These are phyloP conservation scores for Atherinomorus stipes DNA, from an alignment of 2,113 vertebrate species.

Conservation along the genomic window DNA sequence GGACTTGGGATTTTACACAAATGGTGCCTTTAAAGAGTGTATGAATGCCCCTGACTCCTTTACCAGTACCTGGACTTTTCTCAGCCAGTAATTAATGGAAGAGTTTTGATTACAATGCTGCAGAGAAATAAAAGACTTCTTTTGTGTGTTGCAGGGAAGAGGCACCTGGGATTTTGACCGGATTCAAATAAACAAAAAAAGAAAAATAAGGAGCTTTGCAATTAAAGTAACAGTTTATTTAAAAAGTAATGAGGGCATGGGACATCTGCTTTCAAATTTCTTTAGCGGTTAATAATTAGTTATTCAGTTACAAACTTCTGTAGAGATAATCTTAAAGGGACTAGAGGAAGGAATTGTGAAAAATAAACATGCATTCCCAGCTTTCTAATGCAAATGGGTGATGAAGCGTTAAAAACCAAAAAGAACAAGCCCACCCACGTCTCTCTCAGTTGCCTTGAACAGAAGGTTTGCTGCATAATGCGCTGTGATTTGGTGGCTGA, in stretches of 20 bases:
- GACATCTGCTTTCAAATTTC: not conserved
- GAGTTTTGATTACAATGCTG: conserved; percentile 63
- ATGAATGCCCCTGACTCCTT: conserved; percentile 53
- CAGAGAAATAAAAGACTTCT: conserved; percentile 48
- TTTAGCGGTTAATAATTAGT: not conserved
- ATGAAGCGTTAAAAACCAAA: no score
- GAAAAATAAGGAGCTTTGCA: conserved; percentile 26
- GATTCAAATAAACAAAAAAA: conserved; percentile 21
- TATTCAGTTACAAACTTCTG: no score
- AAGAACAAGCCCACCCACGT: no score
- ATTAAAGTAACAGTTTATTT: conserved; percentile 13
- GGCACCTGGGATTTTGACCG: conserved; percentile 15
- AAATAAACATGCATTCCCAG: no score
- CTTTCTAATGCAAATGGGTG: no score
- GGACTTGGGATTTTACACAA: conserved; percentile 64
- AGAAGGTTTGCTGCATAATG: no score
- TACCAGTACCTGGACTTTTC: conserved; percentile 58
- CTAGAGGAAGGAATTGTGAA: no score
- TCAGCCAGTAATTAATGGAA: conserved; percentile 62
- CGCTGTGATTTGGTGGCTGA: no score
- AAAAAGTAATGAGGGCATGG: not conserved
- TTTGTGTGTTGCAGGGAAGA: conserved; percentile 26
- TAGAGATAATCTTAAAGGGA: no score
- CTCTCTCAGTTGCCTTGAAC: no score
- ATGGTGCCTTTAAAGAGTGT: conserved; percentile 57